A percentile compares a stretch with the other conserved stretches of the same genome.
Evolutionary conservation across 1,140 invertebrate species (phyloP).

Genomic region (Drosophila ficusphila): DNA sequence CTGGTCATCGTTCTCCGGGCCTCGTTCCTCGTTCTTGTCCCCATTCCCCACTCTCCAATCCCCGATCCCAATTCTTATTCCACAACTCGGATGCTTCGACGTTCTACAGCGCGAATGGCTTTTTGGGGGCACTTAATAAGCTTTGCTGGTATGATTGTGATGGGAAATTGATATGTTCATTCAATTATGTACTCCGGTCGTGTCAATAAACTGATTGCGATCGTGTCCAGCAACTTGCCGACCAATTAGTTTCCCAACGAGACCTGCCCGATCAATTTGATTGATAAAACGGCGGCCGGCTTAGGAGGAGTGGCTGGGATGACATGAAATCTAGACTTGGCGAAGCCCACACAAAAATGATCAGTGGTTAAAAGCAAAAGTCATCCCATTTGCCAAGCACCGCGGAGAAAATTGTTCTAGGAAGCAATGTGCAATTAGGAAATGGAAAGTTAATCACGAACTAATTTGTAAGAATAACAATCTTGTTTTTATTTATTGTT

Average conservation of each 20-base stretch:
- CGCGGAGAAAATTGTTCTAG: neutral
- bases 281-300: slow-evolving; percentile 24
- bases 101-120: neutral
- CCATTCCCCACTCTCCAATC: neutral
- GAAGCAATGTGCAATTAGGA: neutral
- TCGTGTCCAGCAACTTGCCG: slow-evolving; percentile 41
- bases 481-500: neutral
- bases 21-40: slow-evolving; percentile 1
- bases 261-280: slow-evolving; percentile 22
- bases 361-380: slow-evolving; percentile 13
- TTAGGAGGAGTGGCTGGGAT: neutral
- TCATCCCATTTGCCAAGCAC: slow-evolving; percentile 3
- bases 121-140: slow-evolving; percentile 63
- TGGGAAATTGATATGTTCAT: slow-evolving; percentile 79
- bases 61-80: no score
- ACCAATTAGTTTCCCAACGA: slow-evolving; percentile 58
- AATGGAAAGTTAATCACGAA: slow-evolving; percentile 6
- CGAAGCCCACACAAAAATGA: neutral
- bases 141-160: slow-evolving; percentile 59
- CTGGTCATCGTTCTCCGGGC: slow-evolving; percentile 9
- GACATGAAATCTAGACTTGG: slow-evolving; percentile 7
- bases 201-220: slow-evolving; percentile 69
- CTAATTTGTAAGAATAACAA: neutral
- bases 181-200: slow-evolving; percentile 63
- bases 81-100: no score